A percentile compares a stretch with the other conserved stretches of the same genome.
phyloP scores from a whole-genome alignment of 2,113 vertebrate species.

The Malurus elegans region DNA sequence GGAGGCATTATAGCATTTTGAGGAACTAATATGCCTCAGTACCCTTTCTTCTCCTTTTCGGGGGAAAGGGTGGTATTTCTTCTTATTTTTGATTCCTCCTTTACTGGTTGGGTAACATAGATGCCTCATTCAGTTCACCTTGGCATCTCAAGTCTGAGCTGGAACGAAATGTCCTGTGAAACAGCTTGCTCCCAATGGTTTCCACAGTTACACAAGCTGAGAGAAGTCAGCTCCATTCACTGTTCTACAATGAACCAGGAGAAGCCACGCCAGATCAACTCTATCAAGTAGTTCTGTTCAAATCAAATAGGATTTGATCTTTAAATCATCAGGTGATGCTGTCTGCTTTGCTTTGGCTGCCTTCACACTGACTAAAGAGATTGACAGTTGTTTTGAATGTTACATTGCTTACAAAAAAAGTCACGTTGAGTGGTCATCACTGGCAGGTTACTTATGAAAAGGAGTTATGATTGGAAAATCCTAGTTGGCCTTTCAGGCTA shows the following conservation, averaged over 20 bases:
- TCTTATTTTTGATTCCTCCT: background rate
- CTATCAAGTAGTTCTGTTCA: background rate
- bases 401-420: background rate
- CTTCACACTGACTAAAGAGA: background rate
- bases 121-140: background rate
- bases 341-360: background rate
- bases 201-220: background rate
- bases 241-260: background rate
- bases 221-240: background rate
- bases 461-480: background rate
- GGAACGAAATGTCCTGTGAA: background rate
- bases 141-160: background rate
- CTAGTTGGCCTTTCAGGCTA: background rate
- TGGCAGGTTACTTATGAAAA: background rate
- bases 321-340: background rate
- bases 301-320: background rate
- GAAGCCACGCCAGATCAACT: background rate
- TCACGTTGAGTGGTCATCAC: background rate
- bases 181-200: background rate
- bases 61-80: background rate
- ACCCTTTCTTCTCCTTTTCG: background rate
- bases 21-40: background rate
- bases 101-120: background rate
- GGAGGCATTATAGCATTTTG: background rate
- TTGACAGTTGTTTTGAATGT: background rate